Percentiles rank a stretch among this genome's conserved stretches.
Conservation (phyloP, 2,113 vertebrate species). For the Malurus cyaneus region DNA sequence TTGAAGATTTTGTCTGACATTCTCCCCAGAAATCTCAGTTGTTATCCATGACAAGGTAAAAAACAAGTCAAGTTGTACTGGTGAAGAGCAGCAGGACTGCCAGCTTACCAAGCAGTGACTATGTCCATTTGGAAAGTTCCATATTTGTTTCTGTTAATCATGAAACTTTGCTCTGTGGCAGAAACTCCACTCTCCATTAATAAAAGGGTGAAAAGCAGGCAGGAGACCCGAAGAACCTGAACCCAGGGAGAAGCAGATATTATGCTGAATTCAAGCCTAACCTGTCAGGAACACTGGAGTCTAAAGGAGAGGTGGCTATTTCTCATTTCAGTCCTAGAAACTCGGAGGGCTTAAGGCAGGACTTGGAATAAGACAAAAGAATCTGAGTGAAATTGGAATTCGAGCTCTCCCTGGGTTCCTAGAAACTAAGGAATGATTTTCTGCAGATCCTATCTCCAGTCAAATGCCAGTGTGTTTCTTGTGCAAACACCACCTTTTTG, state of each 20-base stretch:
- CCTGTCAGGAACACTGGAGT: slow-evolving; percentile 29
- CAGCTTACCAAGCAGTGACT: slow-evolving; percentile 36
- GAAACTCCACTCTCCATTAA: slow-evolving; percentile 50
- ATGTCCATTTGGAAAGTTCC: slow-evolving; percentile 47
- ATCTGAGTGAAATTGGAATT: not conserved
- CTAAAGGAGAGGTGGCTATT: not conserved
- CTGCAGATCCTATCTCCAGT: not conserved
- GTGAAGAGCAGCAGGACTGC: slow-evolving; percentile 35
- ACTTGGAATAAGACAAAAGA: not conserved
- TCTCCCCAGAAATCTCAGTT: slow-evolving; percentile 49
- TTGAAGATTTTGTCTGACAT: not conserved
- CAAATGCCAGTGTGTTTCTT: not conserved
- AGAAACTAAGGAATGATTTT: not conserved
- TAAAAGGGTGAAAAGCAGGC: slow-evolving; percentile 52
- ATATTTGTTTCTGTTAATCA: slow-evolving; percentile 54
- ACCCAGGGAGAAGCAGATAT: slow-evolving; percentile 55
- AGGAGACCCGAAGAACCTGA: slow-evolving; percentile 52
- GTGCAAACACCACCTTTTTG: not conserved
- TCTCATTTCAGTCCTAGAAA: not conserved
- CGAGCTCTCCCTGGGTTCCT: not conserved
- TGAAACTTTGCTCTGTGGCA: slow-evolving; percentile 52
- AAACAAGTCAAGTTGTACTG: slow-evolving; percentile 5
- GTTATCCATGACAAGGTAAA: slow-evolving; percentile 9
- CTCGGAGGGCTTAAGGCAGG: not conserved
- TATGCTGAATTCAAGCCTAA: slow-evolving; percentile 47